These are phyloP conservation scores for Carassius carassius DNA, from an alignment of 2,113 vertebrate genomes.

Conservation along the genomic window DNA sequence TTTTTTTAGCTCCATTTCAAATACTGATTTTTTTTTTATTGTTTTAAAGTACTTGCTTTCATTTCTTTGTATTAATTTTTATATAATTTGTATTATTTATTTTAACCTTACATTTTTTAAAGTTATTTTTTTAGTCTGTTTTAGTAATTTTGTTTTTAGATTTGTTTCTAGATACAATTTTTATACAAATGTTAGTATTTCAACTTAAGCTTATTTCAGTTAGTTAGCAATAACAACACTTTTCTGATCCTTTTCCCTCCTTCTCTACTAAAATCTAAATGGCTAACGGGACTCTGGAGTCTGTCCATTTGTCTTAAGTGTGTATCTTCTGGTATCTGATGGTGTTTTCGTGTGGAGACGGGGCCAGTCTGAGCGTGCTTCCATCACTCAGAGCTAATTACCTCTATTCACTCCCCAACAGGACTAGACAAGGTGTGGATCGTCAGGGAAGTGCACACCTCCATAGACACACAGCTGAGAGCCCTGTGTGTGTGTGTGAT, in stretches of 20 bases:
- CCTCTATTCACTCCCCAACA: conserved; percentile 53
- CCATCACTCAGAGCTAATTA: conserved; percentile 23
- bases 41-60: too few relatives aligned
- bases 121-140: too few relatives aligned
- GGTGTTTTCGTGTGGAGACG: conserved; percentile 42
- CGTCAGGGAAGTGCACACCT: conserved; percentile 58
- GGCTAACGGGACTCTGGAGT: neutral
- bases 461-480: conserved; percentile 67
- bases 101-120: too few relatives aligned
- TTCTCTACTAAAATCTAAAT: neutral
- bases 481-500: neutral
- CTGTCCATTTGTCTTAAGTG: neutral
- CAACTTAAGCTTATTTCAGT: neutral
- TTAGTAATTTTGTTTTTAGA: too few relatives aligned
- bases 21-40: too few relatives aligned
- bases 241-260: neutral
- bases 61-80: too few relatives aligned
- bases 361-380: conserved; percentile 69
- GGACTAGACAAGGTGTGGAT: conserved; percentile 74
- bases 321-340: conserved; percentile 18
- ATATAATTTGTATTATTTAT: too few relatives aligned
- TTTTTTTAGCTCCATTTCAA: neutral
- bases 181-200: neutral
- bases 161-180: too few relatives aligned
- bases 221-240: neutral